Base-by-base conservation (phyloP, 2,113 vertebrate genomes). In the Labeo catla region DNA sequence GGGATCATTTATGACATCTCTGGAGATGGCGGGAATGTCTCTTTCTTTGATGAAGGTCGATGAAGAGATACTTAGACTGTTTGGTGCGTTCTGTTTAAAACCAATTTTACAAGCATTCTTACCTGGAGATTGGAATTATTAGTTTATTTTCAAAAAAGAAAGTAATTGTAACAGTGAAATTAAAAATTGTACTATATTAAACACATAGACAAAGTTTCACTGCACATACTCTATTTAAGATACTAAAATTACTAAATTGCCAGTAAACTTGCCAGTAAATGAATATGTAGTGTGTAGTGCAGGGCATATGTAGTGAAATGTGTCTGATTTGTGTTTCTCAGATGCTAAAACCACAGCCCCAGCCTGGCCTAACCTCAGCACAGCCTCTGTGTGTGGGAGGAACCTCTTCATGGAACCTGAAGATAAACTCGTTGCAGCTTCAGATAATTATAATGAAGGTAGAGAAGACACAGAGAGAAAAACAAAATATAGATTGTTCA, bases 11-110 rank as follows among this genome's bases (percentile, higher is more conserved):
- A 99, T 99, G 97, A 98, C 98, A 0, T 96, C 98, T 0, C 91
- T 99, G 92, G 97, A 99, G 91, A 99, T 99, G 98, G 94, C 96
- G 0, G 98, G 97, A 8, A 74, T 98, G 63, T 99, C 98, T 6
- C 94, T 99, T 89, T 97, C 96, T 13, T 87, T 99, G 70, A 90
- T 99, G 95, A 92, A 84, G 87, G 93, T 91, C 10, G 90, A 97
- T 2, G 87, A 93, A 66, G 93, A 97, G 85, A 93, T 93, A 1
- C 88, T 99, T 50, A 83, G 81, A 74, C 94, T 98, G 80, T 96
- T 98, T 15, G 97, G 97, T 99, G 91, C 93, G 94, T 23, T 23
- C 1, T 63, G 16, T 47, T 63, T 50, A 52, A 1, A 52, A 13
- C 1, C 7, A 78, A 11, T 43, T 79, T 61, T 79, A 61, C 54